Conservation (phyloP, 2,888 invertebrate genomes). For the Aleiodes alternator region DNA sequence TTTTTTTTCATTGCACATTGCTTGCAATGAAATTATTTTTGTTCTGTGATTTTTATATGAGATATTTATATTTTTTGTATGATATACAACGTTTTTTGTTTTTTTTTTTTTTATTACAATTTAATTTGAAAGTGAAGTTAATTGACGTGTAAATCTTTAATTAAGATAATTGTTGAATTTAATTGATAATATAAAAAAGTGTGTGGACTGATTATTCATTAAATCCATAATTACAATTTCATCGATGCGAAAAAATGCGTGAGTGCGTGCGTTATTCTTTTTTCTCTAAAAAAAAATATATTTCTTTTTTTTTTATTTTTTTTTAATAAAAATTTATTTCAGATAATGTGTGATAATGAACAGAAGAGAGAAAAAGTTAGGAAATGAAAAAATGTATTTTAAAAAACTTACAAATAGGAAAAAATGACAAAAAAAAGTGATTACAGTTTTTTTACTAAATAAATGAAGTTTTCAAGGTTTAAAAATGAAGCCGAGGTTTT, state of each 20-base stretch:
- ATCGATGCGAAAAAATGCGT: not conserved
- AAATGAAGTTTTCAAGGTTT: conserved; percentile 32
- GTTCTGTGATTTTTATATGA: not conserved
- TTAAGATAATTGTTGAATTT: conserved; percentile 13
- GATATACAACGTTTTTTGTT: not conserved
- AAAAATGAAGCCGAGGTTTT: conserved; percentile 29
- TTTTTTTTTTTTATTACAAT: conserved; percentile 8
- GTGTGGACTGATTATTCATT: conserved; percentile 9
- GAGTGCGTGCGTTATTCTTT: conserved; percentile 1
- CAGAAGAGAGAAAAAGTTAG: not conserved
- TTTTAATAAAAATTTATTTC: not conserved
- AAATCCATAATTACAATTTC: not conserved
- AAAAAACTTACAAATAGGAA: conserved; percentile 2
- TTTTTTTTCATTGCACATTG: not conserved
- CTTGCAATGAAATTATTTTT: not conserved
- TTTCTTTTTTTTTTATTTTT: not conserved
- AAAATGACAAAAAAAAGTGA: conserved; percentile 11
- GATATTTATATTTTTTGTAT: not conserved
- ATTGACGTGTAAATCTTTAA: conserved; percentile 14
- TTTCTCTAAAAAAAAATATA: not conserved
- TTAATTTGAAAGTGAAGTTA: conserved; percentile 2
- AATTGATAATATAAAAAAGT: not conserved
- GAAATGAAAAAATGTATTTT: not conserved
- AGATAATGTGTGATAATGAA: conserved; percentile 5
- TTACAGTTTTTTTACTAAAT: conserved; percentile 4